phyloP scores from a whole-genome alignment of 2,888 invertebrate genomes.

The Anarsia innoxiella region DNA sequence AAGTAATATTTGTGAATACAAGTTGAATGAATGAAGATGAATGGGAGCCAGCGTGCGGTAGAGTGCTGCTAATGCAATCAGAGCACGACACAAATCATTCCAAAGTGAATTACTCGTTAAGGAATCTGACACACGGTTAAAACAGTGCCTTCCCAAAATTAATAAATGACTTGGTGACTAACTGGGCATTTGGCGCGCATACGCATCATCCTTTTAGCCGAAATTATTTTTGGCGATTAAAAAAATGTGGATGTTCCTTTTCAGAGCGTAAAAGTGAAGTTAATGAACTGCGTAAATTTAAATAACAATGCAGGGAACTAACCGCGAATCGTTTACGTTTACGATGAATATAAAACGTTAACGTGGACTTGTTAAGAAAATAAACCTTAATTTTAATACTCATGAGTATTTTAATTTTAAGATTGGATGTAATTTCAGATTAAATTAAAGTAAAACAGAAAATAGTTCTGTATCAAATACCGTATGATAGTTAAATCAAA shows the following conservation, averaged over 20 bases:
- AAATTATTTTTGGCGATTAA: constrained; percentile 27
- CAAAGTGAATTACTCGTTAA: constrained; percentile 40
- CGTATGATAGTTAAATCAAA: background rate
- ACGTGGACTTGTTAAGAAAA: too few relatives aligned
- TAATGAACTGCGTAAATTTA: constrained; percentile 24
- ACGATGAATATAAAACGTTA: constrained; percentile 14
- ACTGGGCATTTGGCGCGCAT: constrained; percentile 33
- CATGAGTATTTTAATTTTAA: too few relatives aligned
- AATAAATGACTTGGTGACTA: constrained; percentile 53
- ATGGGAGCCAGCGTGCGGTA: constrained; percentile 27
- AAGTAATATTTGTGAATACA: too few relatives aligned
- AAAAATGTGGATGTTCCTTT: constrained; percentile 26
- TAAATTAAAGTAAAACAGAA: background rate
- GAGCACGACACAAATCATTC: constrained; percentile 41
- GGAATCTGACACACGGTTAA: constrained; percentile 19
- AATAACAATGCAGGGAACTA: constrained; percentile 20
- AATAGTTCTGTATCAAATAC: background rate
- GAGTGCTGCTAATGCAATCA: constrained; percentile 35
- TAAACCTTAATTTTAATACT: too few relatives aligned
- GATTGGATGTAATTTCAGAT: too few relatives aligned
- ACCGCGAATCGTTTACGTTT: constrained; percentile 18
- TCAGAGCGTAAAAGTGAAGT: constrained; percentile 29
- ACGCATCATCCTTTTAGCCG: constrained; percentile 39
- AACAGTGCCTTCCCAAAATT: constrained; percentile 33
- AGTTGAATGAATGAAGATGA: constrained; percentile 20